Evolutionary conservation across 2,797 vertebrate genomes (phyloP).

Genomic region (Holocentrus rufus): DNA sequence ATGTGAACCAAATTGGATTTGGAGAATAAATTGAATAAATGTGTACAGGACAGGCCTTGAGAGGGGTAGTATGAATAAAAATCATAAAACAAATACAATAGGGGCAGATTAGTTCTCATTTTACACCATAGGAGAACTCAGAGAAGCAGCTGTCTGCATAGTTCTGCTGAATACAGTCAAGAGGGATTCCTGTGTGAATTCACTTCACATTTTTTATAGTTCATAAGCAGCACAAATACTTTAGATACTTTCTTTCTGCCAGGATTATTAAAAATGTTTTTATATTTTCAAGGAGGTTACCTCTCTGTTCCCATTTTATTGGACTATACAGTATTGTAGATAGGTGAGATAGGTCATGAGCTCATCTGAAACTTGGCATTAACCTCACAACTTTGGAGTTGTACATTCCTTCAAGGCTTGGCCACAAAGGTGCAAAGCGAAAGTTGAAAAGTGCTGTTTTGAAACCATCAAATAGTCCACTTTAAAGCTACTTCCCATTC

Average conservation of each 20-base stretch:
- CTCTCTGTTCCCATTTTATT: too few relatives aligned
- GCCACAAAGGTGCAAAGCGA: background rate
- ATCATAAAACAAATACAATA: conserved; percentile 33
- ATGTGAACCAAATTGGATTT: conserved; percentile 46
- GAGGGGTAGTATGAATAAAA: conserved; percentile 21
- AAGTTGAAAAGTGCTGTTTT: background rate
- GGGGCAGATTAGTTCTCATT: conserved; percentile 37
- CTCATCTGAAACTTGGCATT: too few relatives aligned
- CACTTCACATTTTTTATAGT: conserved; percentile 24
- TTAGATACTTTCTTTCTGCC: too few relatives aligned
- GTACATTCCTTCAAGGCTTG: background rate
- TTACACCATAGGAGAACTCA: conserved; percentile 34
- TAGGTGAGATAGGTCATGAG: too few relatives aligned
- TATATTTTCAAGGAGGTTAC: too few relatives aligned
- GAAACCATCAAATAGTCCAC: background rate
- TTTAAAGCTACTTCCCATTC: background rate
- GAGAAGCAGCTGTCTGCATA: conserved; percentile 44
- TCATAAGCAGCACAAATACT: too few relatives aligned
- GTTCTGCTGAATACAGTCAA: conserved; percentile 64
- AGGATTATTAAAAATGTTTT: too few relatives aligned
- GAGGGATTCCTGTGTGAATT: conserved; percentile 42
- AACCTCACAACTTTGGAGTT: background rate
- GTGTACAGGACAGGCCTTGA: conserved; percentile 20
- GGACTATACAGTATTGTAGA: too few relatives aligned
- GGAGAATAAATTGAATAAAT: conserved; percentile 35